Conservation (phyloP, 1,140 invertebrate genomes). For the Nylanderia fulva region DNA sequence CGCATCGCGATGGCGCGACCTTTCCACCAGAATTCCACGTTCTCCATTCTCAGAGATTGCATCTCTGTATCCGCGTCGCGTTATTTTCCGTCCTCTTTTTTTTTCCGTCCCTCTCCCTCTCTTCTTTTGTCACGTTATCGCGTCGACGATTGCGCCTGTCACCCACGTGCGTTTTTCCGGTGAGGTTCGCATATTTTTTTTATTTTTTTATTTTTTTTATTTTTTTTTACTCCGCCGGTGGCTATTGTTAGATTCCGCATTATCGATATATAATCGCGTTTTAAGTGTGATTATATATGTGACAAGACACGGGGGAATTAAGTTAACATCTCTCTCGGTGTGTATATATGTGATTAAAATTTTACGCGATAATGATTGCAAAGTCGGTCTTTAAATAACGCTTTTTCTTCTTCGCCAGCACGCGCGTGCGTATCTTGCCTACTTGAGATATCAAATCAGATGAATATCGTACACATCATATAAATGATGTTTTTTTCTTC, state of each 20-base stretch:
- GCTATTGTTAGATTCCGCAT: conserved; percentile 1
- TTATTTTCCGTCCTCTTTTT: conserved; percentile 22
- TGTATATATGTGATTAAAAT: not conserved
- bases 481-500: too few relatives aligned
- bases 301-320: not conserved
- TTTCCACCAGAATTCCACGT: conserved; percentile 30
- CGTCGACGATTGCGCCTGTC: conserved; percentile 34
- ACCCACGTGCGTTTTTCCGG: conserved; percentile 40
- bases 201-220: not conserved
- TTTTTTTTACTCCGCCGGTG: not conserved
- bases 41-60: conserved; percentile 17
- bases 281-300: conserved; percentile 16
- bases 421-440: too few relatives aligned
- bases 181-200: not conserved
- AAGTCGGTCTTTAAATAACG: not conserved
- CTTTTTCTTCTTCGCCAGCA: not conserved
- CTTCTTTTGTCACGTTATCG: conserved; percentile 27
- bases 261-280: not conserved
- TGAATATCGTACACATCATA: too few relatives aligned
- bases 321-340: not conserved
- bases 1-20: conserved; percentile 62
- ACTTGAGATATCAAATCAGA: not conserved
- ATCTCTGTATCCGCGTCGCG: conserved; percentile 39
- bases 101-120: too few relatives aligned
- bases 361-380: not conserved